phyloP scores from a whole-genome alignment of 1,140 invertebrate species.

The Drosophila carrolli region DNA sequence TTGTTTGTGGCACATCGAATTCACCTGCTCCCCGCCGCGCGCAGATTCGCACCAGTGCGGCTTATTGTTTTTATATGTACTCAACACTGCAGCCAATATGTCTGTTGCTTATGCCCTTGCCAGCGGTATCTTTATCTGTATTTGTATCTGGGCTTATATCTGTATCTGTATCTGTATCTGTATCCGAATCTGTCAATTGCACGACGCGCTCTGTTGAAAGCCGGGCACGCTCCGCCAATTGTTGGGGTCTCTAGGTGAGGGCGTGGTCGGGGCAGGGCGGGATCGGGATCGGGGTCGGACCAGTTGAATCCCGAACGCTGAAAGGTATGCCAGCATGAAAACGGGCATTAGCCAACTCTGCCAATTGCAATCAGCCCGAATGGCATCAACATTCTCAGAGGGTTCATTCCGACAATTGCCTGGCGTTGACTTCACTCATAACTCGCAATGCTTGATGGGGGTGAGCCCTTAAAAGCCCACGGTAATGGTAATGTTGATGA shows the following conservation, averaged over 20 bases:
- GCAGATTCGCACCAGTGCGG: constrained; percentile 15
- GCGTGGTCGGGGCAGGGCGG: too few relatives aligned
- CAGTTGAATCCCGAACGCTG: background rate
- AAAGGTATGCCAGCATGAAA: constrained; percentile 12
- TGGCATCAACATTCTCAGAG: constrained; percentile 24
- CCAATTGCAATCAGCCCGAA: constrained; percentile 39
- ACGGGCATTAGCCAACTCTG: constrained; percentile 25
- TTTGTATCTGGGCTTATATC: constrained; percentile 20
- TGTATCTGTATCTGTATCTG: constrained; percentile 41
- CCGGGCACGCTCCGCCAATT: constrained; percentile 23
- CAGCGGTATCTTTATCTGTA: constrained; percentile 19
- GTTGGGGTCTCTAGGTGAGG: constrained; percentile 3
- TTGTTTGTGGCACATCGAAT: constrained; percentile 31
- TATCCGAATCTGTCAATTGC: constrained; percentile 57
- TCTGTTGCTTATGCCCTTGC: constrained; percentile 1
- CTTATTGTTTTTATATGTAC: constrained; percentile 81
- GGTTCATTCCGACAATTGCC: constrained; percentile 15
- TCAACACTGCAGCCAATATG: constrained; percentile 36
- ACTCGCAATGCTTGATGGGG: constrained; percentile 5
- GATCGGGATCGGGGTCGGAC: too few relatives aligned
- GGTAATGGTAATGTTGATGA: constrained; percentile 12
- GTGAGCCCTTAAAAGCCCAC: constrained; percentile 1
- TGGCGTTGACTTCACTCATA: constrained; percentile 39
- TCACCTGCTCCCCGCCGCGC: background rate
- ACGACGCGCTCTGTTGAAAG: constrained; percentile 23